Base-by-base conservation (phyloP, 2,797 vertebrate species). In the Amphiprion clarkii region DNA sequence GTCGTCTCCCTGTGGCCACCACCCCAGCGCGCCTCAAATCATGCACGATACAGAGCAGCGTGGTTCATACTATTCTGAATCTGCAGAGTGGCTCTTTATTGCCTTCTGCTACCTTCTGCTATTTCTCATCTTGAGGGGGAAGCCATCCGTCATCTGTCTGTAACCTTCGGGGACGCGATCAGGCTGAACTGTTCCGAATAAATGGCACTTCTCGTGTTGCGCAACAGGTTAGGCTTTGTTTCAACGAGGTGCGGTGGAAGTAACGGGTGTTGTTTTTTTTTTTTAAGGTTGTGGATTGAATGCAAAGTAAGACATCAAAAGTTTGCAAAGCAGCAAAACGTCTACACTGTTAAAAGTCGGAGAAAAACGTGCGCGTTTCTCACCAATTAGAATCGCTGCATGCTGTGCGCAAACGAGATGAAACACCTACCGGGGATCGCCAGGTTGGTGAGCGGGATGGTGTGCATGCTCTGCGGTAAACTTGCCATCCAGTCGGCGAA, bases 401-500 rank as follows among this genome's bases (percentile, higher is more conserved):
- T 36, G 54, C 54, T 65, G 16, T 42, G 59, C 74, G 68, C 69
- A 36, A 67, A 67, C 8, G 2, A 70, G 25, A 62, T 36, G 11
- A 44, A 55, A 21, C 76, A 93, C 96, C 87, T 95, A 99, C 98
- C 98, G 59, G 98, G 98, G 81, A 99, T 98, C 21, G 98, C 97
- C 88, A 99, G 93, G 92, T 97, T 98, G 89, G 96, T 97, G 77
- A 99, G 96, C 62, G 97, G 96, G 57, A 94, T 94, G 56, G 89
- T 89, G 91, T 98, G 97, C 94, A 99, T 96, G 94, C 93, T 96
- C 84, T 93, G 92, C 3, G 98, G 98, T 90, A 99, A 95, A 93
- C 94, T 95, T 84, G 96, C 94, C 98, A 99, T 99, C 98, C 98
- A 99, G 95, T 99, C 97, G 9, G 96, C 97, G 82, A 97, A 96